Base-by-base conservation (phyloP, 2,888 invertebrate species). In the Apodemia duryi region DNA sequence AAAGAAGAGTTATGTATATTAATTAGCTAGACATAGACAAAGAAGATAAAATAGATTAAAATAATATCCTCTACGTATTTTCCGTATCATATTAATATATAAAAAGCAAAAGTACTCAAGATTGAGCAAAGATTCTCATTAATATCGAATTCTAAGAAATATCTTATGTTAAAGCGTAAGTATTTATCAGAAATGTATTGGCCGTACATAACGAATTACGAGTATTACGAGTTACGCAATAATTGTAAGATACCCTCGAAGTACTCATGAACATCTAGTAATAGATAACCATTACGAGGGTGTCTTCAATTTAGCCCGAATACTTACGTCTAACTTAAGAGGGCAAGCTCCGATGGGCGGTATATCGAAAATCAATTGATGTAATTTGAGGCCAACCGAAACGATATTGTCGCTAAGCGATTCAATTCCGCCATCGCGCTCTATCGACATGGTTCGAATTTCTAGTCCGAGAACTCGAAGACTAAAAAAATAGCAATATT, bases 371-470 rank as follows among this genome's bases (percentile, higher is more conserved):
- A 85, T 79, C 84, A 82, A 86, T 88, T 84, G 77, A 74, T 77
- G 88, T 88, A 86, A 88, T 88, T 88, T 87, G 87, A 84, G 88
- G 88, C 77, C 78, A 82, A 79, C 84, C 84, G 79, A 81, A 82
- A 80, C 82, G 83, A 85, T 83, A 83, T 83, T 83, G 84, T 82
- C 86, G 82, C 83, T 84, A 84, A 86, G 82, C 85, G 86, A 84
- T 88, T 87, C 86, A 86, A 86, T 88, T 84, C 81, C 75, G 76
- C 77, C 80, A 81, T 81, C 84, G 78, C 78, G 77, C 70, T 73
- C 80, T 78, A 79, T 80, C 78, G 79, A 84, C 81, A 84, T 77
- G 83, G 7, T 57, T 32, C 11, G 57, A 29, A 57, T 57, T 57
- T 57, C 28, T 57, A 54, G 54, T 4, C 54, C 3, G 11, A 54